A percentile compares a stretch with the other conserved stretches of the same genome.
These are phyloP conservation scores for Sapayoa aenigma DNA, from an alignment of 2,113 vertebrate species.

Conservation along the genomic window DNA sequence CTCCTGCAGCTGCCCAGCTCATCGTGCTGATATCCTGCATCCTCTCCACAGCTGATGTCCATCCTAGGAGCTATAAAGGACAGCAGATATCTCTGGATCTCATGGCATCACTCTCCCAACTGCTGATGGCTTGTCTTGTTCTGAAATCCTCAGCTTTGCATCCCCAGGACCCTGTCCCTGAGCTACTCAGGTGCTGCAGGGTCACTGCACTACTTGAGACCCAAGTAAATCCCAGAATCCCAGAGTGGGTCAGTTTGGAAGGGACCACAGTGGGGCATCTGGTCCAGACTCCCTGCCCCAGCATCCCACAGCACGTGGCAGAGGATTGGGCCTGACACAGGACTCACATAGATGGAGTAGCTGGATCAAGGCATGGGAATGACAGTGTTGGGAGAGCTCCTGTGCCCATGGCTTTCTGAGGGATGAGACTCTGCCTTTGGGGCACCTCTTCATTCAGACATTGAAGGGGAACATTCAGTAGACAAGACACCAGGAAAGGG, in stretches of 20 bases:
- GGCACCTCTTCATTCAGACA: not conserved
- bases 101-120: accelerated
- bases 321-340: not conserved
- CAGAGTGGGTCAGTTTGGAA: not conserved
- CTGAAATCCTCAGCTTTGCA: accelerated
- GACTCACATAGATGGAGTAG: not conserved
- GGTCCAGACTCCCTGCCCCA: not conserved
- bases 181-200: not conserved
- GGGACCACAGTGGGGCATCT: not conserved
- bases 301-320: not conserved
- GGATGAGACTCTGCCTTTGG: not conserved
- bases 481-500: not conserved
- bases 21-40: accelerated
- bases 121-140: not conserved
- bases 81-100: not conserved
- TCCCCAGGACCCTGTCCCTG: not conserved
- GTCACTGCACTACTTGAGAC: accelerated
- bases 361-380: accelerated
- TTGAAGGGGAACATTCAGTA: not conserved
- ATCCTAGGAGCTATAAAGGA: not conserved
- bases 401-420: accelerated
- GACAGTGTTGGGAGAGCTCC: not conserved
- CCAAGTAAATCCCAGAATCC: not conserved
- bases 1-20: not conserved
- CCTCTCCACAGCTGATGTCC: not conserved